A percentile compares a stretch with the other conserved stretches of the same genome.
These are phyloP conservation scores for Montipora cactus DNA, from an alignment of 64 coral and sea anemone species.

Conservation along the genomic window DNA sequence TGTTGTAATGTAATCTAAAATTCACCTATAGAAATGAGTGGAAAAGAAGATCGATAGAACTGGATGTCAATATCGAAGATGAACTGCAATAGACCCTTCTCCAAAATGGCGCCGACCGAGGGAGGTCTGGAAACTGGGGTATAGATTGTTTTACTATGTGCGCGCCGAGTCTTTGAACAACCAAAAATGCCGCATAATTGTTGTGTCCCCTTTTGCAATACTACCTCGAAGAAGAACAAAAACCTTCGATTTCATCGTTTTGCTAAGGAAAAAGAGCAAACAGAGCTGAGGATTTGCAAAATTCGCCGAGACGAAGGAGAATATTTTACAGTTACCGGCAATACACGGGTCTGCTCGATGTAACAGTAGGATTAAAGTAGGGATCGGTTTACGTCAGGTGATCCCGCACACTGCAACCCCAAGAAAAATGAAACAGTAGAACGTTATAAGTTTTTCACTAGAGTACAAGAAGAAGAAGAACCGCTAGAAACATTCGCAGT, in stretches of 20 bases:
- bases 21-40: too few species aligned
- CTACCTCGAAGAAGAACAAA: constrained; percentile 43
- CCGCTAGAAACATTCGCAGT: too few species aligned
- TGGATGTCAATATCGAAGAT: too few species aligned
- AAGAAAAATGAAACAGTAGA: too few species aligned
- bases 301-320: neutral
- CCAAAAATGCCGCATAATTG: neutral
- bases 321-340: neutral
- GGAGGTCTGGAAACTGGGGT: constrained; percentile 1
- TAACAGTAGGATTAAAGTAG: too few species aligned
- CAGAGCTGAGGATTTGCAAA: neutral
- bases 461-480: too few species aligned
- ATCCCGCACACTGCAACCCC: too few species aligned
- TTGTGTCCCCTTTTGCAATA: neutral
- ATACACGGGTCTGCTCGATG: neutral
- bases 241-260: neutral
- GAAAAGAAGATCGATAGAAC: too few species aligned
- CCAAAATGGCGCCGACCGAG: constrained; percentile 2
- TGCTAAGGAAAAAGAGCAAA: neutral
- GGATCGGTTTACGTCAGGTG: too few species aligned
- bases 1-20: too few species aligned
- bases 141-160: neutral
- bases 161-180: neutral
- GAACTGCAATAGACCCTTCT: constrained; percentile 1
- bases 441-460: too few species aligned